Percentiles rank a stretch among this genome's conserved stretches.
Conservation (phyloP, 1,140 invertebrate species). For the Saxidomus purpurata region DNA sequence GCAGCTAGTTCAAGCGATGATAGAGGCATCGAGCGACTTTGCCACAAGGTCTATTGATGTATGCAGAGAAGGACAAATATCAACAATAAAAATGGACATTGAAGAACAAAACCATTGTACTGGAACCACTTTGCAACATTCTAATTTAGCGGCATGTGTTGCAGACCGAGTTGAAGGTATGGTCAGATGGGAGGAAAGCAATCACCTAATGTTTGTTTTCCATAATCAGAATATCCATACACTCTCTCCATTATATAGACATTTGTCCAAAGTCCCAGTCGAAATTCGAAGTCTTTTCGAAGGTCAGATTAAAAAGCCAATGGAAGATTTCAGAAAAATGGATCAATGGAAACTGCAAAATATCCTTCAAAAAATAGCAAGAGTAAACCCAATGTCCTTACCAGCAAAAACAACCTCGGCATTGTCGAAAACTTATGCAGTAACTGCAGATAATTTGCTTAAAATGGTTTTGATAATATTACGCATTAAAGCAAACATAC, state of each 20-base stretch:
- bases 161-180: constrained; percentile 56
- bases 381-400: background rate
- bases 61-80: constrained; percentile 62
- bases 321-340: constrained; percentile 60
- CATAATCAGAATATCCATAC: constrained; percentile 74
- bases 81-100: background rate
- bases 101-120: too few species aligned
- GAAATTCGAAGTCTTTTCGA: constrained; percentile 69
- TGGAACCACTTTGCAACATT: too few species aligned
- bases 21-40: constrained; percentile 72
- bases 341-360: constrained; percentile 55
- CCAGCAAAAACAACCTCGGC: background rate
- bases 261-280: constrained; percentile 63
- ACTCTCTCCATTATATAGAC: constrained; percentile 70
- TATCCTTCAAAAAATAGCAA: constrained; percentile 65
- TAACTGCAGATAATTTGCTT: constrained; percentile 76
- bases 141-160: background rate
- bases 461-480: constrained; percentile 77
- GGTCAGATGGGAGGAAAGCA: constrained; percentile 77
- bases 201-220: constrained; percentile 74
- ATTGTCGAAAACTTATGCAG: constrained; percentile 67
- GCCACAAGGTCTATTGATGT: constrained; percentile 69
- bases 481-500: constrained; percentile 72
- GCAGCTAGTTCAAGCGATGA: constrained; percentile 62
- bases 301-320: constrained; percentile 69